Conservation (phyloP, 2,113 vertebrate species). For the Pterophyllum scalare region DNA sequence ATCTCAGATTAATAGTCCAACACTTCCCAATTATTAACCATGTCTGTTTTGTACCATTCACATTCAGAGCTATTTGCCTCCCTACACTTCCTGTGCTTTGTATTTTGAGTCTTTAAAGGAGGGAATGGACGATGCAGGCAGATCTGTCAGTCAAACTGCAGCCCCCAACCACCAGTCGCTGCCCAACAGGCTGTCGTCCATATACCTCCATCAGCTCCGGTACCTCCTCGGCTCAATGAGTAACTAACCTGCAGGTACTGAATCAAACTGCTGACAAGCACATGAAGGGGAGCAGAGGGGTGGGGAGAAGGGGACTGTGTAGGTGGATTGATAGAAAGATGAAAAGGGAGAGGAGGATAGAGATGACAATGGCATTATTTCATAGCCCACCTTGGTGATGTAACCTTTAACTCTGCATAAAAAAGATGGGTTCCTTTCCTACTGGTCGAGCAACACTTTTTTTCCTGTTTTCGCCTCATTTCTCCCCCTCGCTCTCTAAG, state of each 20-base stretch:
- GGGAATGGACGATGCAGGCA: conserved; percentile 78
- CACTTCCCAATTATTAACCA: conserved; percentile 81
- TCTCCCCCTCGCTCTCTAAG: conserved; percentile 42
- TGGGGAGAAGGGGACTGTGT: conserved; percentile 41
- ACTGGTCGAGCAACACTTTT: conserved; percentile 14
- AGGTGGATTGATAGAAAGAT: conserved; percentile 64
- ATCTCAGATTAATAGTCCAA: conserved; percentile 65
- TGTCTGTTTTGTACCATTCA: conserved; percentile 73
- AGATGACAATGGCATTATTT: conserved; percentile 75
- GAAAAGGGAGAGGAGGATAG: conserved; percentile 57
- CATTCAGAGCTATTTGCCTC: conserved; percentile 66
- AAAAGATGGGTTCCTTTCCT: conserved; percentile 46
- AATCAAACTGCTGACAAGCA: conserved; percentile 82
- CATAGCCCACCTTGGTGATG: conserved; percentile 67
- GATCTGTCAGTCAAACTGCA: conserved; percentile 77
- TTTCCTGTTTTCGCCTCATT: neutral
- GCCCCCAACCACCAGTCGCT: conserved; percentile 42
- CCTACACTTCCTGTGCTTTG: conserved; percentile 80
- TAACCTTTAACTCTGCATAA: conserved; percentile 65
- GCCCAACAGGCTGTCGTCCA: conserved; percentile 66
- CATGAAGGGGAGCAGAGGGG: conserved; percentile 41
- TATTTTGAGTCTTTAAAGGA: conserved; percentile 71
- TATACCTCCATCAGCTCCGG: conserved; percentile 70
- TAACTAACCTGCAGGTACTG: conserved; percentile 83
- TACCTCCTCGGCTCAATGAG: conserved; percentile 80